phyloP scores from a whole-genome alignment of 1,140 invertebrate species.

The Mycetomoellerius zeteki region DNA sequence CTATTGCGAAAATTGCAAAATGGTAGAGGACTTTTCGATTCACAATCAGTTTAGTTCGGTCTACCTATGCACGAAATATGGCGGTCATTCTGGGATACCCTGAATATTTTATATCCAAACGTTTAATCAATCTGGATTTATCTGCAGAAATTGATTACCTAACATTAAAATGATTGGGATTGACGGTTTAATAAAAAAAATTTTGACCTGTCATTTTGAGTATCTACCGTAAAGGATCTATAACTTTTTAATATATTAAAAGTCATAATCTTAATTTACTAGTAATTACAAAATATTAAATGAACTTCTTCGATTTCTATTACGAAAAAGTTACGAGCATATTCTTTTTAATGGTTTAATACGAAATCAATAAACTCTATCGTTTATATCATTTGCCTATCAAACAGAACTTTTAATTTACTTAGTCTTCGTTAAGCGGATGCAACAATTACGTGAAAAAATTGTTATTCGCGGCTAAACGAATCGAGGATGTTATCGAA shows the following conservation, averaged over 20 bases:
- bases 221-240: neutral
- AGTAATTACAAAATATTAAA: neutral
- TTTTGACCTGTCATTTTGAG: neutral
- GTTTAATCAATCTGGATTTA: too few species aligned
- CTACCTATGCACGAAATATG: too few species aligned
- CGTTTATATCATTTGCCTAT: neutral
- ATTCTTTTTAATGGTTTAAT: conserved; percentile 9
- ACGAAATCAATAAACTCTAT: neutral
- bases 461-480: conserved; percentile 7
- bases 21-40: too few species aligned
- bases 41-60: too few species aligned
- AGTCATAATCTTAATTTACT: neutral
- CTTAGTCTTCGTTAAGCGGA: neutral
- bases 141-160: neutral
- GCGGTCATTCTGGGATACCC: too few species aligned
- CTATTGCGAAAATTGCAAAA: too few species aligned
- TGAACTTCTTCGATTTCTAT: neutral
- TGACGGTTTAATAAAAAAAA: neutral
- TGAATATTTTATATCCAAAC: too few species aligned
- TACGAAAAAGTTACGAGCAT: neutral
- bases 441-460: neutral
- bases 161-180: neutral
- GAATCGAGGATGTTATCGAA: conserved; percentile 30
- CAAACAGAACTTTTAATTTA: conserved; percentile 10
- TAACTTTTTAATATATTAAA: neutral